phyloP scores from a whole-genome alignment of 2,797 vertebrate genomes.

The Cichlasoma orientale region DNA sequence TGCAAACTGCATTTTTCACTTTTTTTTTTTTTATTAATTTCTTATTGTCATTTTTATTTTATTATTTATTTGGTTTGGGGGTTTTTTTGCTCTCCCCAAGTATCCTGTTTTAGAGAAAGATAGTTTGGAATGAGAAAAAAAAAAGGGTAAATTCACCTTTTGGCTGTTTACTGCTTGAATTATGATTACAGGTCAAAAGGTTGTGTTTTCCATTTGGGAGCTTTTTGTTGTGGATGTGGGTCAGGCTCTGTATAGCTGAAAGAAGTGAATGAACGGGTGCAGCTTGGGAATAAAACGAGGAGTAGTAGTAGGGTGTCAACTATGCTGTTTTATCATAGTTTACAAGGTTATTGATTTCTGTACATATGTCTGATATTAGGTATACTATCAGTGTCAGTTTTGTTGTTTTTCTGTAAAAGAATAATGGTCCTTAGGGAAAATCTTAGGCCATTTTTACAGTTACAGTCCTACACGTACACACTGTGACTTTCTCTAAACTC shows the following conservation, averaged over 20 bases:
- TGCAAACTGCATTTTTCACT: conserved; percentile 51
- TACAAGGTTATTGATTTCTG: conserved; percentile 3
- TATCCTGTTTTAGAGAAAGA: conserved; percentile 38
- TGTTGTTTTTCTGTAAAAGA: conserved; percentile 2
- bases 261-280: conserved; percentile 3
- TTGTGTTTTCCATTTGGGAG: conserved; percentile 10
- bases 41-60: not conserved
- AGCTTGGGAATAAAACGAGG: conserved; percentile 13
- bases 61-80: not conserved
- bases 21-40: no score
- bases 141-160: conserved; percentile 12
- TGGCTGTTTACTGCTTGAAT: conserved; percentile 34
- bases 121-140: conserved; percentile 25
- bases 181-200: conserved; percentile 21
- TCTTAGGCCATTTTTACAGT: no score
- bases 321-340: not conserved
- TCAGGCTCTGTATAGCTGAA: conserved; percentile 7
- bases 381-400: not conserved
- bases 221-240: conserved; percentile 8
- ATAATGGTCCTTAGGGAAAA: not conserved
- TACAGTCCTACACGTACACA: not conserved
- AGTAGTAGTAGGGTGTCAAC: not conserved
- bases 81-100: conserved; percentile 7
- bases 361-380: not conserved
- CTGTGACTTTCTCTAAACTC: not conserved